Conservation (phyloP, 1,140 invertebrate species). For the Lethrus apterus region DNA sequence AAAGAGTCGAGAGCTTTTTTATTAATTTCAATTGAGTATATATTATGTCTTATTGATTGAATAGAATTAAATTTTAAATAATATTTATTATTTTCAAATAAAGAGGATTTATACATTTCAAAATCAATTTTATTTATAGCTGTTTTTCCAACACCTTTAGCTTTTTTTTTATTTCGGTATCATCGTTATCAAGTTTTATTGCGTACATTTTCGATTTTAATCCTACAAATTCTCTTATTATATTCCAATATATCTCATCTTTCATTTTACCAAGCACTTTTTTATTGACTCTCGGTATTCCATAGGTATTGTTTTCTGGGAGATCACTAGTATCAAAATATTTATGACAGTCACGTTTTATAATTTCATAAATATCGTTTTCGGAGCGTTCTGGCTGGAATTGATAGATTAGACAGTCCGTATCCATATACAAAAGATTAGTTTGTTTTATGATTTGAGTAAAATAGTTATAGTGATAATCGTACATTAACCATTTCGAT, state of each 20-base stretch:
- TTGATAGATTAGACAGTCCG: constrained; percentile 40
- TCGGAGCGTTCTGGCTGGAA: constrained; percentile 28
- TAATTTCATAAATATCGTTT: constrained; percentile 30
- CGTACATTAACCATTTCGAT: constrained; percentile 27
- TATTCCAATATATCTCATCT: constrained; percentile 30
- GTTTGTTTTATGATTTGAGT: constrained; percentile 20
- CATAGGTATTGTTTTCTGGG: constrained; percentile 23
- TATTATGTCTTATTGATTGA: constrained; percentile 18
- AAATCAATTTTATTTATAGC: constrained; percentile 22
- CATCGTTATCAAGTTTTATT: constrained; percentile 21
- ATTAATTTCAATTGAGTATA: constrained; percentile 21
- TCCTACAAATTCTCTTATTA: constrained; percentile 30
- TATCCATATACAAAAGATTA: constrained; percentile 39
- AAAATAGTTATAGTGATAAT: constrained; percentile 29
- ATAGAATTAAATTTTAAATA: constrained; percentile 22
- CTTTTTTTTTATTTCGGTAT: constrained; percentile 25
- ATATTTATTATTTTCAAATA: no score
- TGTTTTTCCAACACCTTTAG: constrained; percentile 26
- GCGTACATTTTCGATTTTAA: constrained; percentile 41
- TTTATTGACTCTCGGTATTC: constrained; percentile 38
- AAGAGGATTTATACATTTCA: no score
- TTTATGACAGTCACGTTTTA: constrained; percentile 20
- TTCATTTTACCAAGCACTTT: constrained; percentile 46
- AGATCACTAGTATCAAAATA: constrained; percentile 33
- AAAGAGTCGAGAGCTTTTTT: constrained; percentile 21